Percentiles rank a stretch among this genome's conserved stretches.
phyloP scores from a whole-genome alignment of 2,888 invertebrate genomes.

The Oligia fasciuncula region DNA sequence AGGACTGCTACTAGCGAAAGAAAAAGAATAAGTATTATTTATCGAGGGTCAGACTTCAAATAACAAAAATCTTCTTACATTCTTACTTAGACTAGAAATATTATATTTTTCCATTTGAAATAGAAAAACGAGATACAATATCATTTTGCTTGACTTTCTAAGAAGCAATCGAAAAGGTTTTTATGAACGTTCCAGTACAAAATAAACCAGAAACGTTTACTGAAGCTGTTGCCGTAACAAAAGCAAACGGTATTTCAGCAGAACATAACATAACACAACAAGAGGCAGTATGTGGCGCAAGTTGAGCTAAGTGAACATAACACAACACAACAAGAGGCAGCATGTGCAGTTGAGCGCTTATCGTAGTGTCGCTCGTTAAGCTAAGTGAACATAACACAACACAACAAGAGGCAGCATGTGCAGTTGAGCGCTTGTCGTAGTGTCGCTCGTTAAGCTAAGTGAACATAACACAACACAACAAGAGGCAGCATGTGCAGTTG shows the following conservation, averaged over 20 bases:
- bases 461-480: too few relatives aligned
- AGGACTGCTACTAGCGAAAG: slow-evolving; percentile 16
- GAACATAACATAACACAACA: slow-evolving; percentile 14
- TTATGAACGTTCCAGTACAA: background rate
- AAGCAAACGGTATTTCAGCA: slow-evolving; percentile 19
- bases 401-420: too few relatives aligned
- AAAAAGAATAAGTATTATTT: slow-evolving; percentile 48
- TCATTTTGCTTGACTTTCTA: slow-evolving; percentile 9
- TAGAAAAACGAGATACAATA: background rate
- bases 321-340: too few relatives aligned
- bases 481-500: too few relatives aligned
- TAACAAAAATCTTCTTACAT: slow-evolving; percentile 30
- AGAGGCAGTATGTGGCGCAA: slow-evolving; percentile 4
- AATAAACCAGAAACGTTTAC: background rate
- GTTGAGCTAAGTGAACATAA: background rate
- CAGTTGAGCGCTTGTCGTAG: too few relatives aligned
- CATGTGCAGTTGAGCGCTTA: too few relatives aligned
- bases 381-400: too few relatives aligned
- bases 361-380: too few relatives aligned
- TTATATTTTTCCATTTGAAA: slow-evolving; percentile 33
- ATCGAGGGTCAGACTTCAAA: slow-evolving; percentile 47
- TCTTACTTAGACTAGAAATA: slow-evolving; percentile 28
- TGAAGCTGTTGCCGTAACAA: slow-evolving; percentile 13
- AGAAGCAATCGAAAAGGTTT: background rate
- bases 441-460: too few relatives aligned